Evolutionary conservation across 1,140 invertebrate species (phyloP), one percentile per base, ranked within the genome.

Genomic region (Macrocentrus cingulum): DNA sequence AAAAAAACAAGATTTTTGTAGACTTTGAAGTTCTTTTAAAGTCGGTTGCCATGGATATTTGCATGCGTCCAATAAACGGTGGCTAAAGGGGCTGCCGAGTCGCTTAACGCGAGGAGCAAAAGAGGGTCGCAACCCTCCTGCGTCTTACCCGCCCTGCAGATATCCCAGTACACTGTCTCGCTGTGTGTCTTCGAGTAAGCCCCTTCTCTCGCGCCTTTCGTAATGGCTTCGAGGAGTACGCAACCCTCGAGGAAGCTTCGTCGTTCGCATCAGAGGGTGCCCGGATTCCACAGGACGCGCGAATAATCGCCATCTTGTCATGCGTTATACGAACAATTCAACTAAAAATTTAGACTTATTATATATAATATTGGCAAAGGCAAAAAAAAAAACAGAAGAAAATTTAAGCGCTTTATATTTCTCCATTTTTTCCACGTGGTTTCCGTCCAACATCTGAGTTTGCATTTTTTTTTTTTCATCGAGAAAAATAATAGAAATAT

Each of bases 1-100:
- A n/a, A n/a, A n/a, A n/a, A n/a, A n/a, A n/a, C n/a, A n/a, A n/a
- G n/a, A n/a, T n/a, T 4, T 18, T 48, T 2, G 2, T 13, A 8
- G 20, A 48, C 16, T 4, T n/a, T 8, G 36, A 15, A 44, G 25
- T 16, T 55, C 34, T 55, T 53, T 49, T 42, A 49, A 37, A 41
- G 23, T 36, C 23, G 22, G 79, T 81, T 81, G 76, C 78, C 76
- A 81, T 80, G 77, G 78, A 76, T 80, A 81, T 81, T 81, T 80
- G 77, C 79, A 80, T 81, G 76, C 78, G 75, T 79, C 77, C 76
- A 80, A 80, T 80, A 78, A 80, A 79, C 75, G 78, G 71, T 74
- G 70, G 75, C 73, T 77, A 76, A 53, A 79, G 74, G 76, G 74
- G 72, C 74, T 76, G 73, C 75, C 74, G 70, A 75, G 67, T 76